These are phyloP conservation scores for Lucifuga dentata DNA, from an alignment of 2,113 vertebrate species.

Conservation along the genomic window DNA sequence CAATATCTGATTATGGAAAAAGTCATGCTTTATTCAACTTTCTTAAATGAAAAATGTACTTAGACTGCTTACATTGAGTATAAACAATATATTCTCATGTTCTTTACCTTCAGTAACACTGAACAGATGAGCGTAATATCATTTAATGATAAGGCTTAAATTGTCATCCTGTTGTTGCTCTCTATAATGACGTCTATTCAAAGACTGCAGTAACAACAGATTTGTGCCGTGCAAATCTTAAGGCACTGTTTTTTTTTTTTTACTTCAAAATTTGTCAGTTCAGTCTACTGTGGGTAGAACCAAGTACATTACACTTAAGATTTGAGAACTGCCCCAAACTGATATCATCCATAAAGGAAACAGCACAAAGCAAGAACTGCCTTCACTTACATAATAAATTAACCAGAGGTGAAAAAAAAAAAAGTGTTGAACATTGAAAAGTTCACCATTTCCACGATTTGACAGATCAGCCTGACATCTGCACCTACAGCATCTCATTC, in stretches of 20 bases:
- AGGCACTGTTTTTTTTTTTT: no score
- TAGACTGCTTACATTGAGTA: slow-evolving; percentile 70
- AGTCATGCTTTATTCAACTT: slow-evolving; percentile 79
- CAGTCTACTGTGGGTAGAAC: slow-evolving; percentile 6
- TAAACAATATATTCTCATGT: slow-evolving; percentile 68
- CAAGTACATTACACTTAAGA: slow-evolving; percentile 19
- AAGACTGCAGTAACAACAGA: slow-evolving; percentile 48
- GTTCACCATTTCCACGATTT: slow-evolving; percentile 62
- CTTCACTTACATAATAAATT: slow-evolving; percentile 57
- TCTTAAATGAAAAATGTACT: slow-evolving; percentile 72
- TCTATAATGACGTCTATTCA: slow-evolving; percentile 29
- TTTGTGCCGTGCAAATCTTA: slow-evolving; percentile 59
- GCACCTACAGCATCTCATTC: slow-evolving; percentile 72
- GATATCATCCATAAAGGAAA: slow-evolving; percentile 36
- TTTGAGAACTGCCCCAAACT: slow-evolving; percentile 19
- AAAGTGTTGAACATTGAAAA: slow-evolving; percentile 68
- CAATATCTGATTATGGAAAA: slow-evolving; percentile 59
- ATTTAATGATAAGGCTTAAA: slow-evolving; percentile 62
- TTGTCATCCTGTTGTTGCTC: slow-evolving; percentile 42
- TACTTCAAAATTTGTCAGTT: no score
- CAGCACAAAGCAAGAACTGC: slow-evolving; percentile 30
- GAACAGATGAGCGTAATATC: slow-evolving; percentile 57
- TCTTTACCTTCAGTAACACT: slow-evolving; percentile 66
- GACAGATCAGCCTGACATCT: slow-evolving; percentile 66
- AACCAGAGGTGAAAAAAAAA: slow-evolving; percentile 59